Evolutionary conservation across 2,888 invertebrate species (phyloP).

Genomic region (Neoscelio sp.): DNA sequence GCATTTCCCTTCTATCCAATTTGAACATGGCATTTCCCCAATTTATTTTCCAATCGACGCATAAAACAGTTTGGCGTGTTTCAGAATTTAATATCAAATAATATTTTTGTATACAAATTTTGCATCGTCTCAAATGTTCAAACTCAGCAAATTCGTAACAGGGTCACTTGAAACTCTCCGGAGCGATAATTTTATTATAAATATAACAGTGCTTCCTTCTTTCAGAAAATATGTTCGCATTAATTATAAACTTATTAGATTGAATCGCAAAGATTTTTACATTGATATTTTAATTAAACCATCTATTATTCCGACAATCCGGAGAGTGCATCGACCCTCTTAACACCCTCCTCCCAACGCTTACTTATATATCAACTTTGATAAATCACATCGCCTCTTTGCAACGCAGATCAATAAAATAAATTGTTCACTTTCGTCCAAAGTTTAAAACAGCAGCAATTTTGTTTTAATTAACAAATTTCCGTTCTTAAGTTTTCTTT

Average conservation of each 20-base stretch:
- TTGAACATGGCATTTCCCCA: not conserved
- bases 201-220: no score
- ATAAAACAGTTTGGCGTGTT: no score
- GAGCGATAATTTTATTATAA: no score
- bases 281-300: slow-evolving; percentile 42
- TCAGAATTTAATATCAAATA: no score
- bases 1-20: not conserved
- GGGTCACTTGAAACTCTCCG: slow-evolving; percentile 23
- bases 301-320: slow-evolving; percentile 40
- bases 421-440: slow-evolving; percentile 5
- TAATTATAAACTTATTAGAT: slow-evolving; percentile 14
- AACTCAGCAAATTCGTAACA: slow-evolving; percentile 15
- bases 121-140: no score
- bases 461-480: no score
- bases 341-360: slow-evolving; percentile 18
- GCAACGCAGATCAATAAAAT: slow-evolving; percentile 42
- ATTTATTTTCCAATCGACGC: slow-evolving; percentile 9
- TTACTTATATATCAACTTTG: slow-evolving; percentile 48
- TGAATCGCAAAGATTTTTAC: slow-evolving; percentile 22
- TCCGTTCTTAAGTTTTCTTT: no score
- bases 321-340: slow-evolving; percentile 37
- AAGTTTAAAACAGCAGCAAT: no score
- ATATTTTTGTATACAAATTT: slow-evolving; percentile 20
- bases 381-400: slow-evolving; percentile 46
- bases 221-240: slow-evolving; percentile 8